These are phyloP conservation scores for Aradophagus sp. DNA, from an alignment of 1,140 invertebrate genomes.

Conservation along the genomic window DNA sequence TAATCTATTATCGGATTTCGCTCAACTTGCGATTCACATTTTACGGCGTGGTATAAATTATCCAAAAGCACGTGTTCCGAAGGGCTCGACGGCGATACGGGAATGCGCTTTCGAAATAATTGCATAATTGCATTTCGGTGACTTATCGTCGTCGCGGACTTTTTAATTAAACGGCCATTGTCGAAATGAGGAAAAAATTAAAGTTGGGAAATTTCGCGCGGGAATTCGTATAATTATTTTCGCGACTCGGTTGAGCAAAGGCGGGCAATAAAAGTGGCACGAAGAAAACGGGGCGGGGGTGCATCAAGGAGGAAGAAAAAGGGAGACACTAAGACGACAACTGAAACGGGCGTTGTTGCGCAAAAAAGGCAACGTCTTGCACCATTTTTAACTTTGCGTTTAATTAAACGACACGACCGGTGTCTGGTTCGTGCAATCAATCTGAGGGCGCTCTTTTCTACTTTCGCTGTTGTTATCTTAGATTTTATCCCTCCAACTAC, in stretches of 20 bases:
- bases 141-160: conserved; percentile 25
- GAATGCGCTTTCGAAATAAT: conserved; percentile 25
- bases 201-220: conserved; percentile 17
- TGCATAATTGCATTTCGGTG: conserved; percentile 44
- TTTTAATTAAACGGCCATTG: conserved; percentile 35
- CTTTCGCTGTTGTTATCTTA: too few relatives aligned
- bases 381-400: too few relatives aligned
- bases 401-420: too few relatives aligned
- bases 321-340: too few relatives aligned
- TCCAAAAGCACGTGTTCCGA: conserved; percentile 39
- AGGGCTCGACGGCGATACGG: conserved; percentile 22
- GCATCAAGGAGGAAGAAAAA: too few relatives aligned
- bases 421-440: too few relatives aligned
- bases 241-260: conserved; percentile 10
- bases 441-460: too few relatives aligned
- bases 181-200: conserved; percentile 20
- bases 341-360: too few relatives aligned
- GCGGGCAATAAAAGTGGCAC: too few relatives aligned
- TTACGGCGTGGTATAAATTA: conserved; percentile 46
- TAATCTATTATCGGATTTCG: conserved; percentile 57
- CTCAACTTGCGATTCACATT: conserved; percentile 53
- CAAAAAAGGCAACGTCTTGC: too few relatives aligned
- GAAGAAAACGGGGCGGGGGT: too few relatives aligned
- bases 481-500: too few relatives aligned
- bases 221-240: conserved; percentile 33